Percentiles rank a stretch among this genome's conserved stretches.
phyloP scores from a whole-genome alignment of 2,113 vertebrate species.

The Polyodon spathula region DNA sequence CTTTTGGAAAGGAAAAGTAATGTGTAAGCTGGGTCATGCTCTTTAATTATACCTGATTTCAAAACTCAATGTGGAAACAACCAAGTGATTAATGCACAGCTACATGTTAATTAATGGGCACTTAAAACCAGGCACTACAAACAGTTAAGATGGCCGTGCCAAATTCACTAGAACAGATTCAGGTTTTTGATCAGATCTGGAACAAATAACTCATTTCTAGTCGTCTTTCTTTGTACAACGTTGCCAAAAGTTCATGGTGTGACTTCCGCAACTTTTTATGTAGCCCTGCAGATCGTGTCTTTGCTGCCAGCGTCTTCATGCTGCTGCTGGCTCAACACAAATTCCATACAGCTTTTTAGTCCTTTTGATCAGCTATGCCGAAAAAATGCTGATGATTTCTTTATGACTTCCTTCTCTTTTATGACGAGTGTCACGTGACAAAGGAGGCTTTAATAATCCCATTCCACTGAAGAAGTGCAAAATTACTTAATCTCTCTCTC shows the following conservation, averaged over 20 bases:
- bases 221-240: no score
- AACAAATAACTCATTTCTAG: no score
- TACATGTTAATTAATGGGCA: neutral
- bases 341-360: neutral
- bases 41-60: no score
- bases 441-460: conserved; percentile 19
- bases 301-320: neutral
- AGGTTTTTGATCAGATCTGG: no score
- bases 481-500: conserved; percentile 36
- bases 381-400: neutral
- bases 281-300: neutral
- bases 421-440: conserved; percentile 11
- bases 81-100: no score
- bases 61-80: no score
- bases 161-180: no score
- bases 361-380: neutral
- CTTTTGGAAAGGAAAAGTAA: no score
- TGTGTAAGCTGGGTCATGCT: no score
- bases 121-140: conserved; percentile 25
- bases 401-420: neutral
- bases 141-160: no score
- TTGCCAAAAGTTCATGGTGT: no score
- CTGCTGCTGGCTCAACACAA: neutral
- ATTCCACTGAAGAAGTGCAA: conserved; percentile 17
- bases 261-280: neutral